These are phyloP conservation scores for Cyanoramphus novaezelandiae DNA, from an alignment of 2,113 vertebrate genomes.

Conservation along the genomic window DNA sequence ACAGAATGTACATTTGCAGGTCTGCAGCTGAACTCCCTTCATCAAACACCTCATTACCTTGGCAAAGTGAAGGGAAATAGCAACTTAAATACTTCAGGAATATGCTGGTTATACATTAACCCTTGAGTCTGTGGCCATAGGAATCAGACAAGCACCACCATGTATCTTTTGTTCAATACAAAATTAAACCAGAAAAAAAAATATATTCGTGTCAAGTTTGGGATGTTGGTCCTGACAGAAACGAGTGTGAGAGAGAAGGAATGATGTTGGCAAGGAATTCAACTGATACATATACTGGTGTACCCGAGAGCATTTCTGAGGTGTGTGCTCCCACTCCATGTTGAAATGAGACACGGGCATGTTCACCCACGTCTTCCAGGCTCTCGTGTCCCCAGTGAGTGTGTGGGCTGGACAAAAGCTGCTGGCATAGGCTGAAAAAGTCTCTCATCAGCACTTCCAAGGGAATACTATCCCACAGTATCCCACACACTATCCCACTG, in stretches of 20 bases:
- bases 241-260: neutral
- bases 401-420: neutral
- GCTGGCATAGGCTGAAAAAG: neutral
- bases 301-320: neutral
- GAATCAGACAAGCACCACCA: neutral
- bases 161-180: neutral
- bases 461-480: neutral
- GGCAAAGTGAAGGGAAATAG: constrained; percentile 52
- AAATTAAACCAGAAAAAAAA: neutral
- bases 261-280: neutral
- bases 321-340: neutral
- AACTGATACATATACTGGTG: neutral
- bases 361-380: neutral
- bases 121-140: neutral
- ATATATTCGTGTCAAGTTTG: neutral
- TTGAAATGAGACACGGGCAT: neutral
- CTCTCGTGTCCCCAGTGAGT: neutral
- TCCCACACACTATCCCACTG: neutral
- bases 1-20: constrained; percentile 10
- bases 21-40: constrained; percentile 52
- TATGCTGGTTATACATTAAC: constrained; percentile 40
- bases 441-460: neutral
- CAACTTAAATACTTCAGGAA: constrained; percentile 41
- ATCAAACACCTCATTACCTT: constrained; percentile 61
- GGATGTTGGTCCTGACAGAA: neutral